phyloP scores from a whole-genome alignment of 2,113 vertebrate species.

The Percopsis transmontana region DNA sequence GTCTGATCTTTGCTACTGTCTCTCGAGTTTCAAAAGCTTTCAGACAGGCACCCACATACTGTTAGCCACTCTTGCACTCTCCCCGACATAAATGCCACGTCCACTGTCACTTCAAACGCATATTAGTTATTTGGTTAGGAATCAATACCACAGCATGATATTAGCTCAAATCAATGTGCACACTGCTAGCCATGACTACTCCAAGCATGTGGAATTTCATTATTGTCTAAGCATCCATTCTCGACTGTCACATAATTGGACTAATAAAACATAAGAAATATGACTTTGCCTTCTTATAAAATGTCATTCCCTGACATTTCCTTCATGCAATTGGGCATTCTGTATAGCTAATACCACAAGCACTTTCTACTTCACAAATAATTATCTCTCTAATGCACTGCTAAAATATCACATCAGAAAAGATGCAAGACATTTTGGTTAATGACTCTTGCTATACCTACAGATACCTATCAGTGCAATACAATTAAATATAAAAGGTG shows the following conservation, averaged over 20 bases:
- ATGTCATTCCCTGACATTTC: slow-evolving; percentile 78
- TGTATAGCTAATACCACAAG: slow-evolving; percentile 58
- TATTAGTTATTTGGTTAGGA: slow-evolving; percentile 72
- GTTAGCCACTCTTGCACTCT: slow-evolving; percentile 53
- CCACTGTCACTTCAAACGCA: slow-evolving; percentile 69
- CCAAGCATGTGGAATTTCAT: slow-evolving; percentile 66
- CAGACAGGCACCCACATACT: slow-evolving; percentile 58
- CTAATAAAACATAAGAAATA: slow-evolving; percentile 74
- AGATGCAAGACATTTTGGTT: slow-evolving; percentile 6
- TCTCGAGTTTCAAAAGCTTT: slow-evolving; percentile 59
- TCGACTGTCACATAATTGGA: slow-evolving; percentile 68
- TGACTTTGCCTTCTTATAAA: slow-evolving; percentile 69
- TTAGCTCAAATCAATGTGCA: slow-evolving; percentile 72
- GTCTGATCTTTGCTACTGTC: slow-evolving; percentile 67
- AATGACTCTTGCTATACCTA: slow-evolving; percentile 10
- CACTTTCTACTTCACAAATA: slow-evolving; percentile 57
- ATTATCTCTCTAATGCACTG: slow-evolving; percentile 59
- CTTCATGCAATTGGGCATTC: slow-evolving; percentile 60
- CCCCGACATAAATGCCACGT: slow-evolving; percentile 64
- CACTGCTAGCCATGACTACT: slow-evolving; percentile 60
- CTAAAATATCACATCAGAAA: slow-evolving; percentile 67
- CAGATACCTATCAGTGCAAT: no score
- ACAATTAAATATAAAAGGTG: no score
- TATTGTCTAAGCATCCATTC: slow-evolving; percentile 60
- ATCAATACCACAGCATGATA: slow-evolving; percentile 75